These are phyloP conservation scores for Pelvicachromis taeniatus DNA, from an alignment of 2,113 vertebrate species.

Conservation along the genomic window DNA sequence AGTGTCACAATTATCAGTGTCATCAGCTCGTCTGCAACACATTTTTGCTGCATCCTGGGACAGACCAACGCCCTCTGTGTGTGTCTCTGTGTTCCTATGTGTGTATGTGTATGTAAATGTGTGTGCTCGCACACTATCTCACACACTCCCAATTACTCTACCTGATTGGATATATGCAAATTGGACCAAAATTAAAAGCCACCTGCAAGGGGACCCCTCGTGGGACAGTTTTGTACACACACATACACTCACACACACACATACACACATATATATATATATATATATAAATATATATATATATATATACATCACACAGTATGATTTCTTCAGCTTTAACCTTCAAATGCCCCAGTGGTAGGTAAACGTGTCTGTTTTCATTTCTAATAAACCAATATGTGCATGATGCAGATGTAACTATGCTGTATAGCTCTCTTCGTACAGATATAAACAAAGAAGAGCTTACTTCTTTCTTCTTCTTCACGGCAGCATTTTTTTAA, in stretches of 20 bases:
- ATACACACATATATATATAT: background rate
- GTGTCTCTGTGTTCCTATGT: background rate
- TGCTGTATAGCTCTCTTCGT: background rate
- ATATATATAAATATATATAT: too few relatives aligned
- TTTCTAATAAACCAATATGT: background rate
- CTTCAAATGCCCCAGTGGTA: conserved; percentile 36
- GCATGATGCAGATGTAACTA: background rate
- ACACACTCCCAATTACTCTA: conserved; percentile 72
- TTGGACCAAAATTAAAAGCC: conserved; percentile 74
- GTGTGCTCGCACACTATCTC: conserved; percentile 19
- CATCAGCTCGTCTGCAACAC: conserved; percentile 62
- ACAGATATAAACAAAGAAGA: background rate
- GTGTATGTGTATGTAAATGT: background rate
- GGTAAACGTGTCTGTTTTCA: background rate
- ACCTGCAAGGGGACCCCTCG: conserved; percentile 66
- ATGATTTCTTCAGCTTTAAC: conserved; percentile 41
- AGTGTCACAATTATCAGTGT: conserved; percentile 77
- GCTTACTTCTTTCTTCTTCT: background rate
- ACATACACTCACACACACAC: background rate
- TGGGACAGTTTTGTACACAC: conserved; percentile 52
- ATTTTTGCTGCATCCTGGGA: conserved; percentile 54
- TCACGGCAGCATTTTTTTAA: background rate
- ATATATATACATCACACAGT: background rate
- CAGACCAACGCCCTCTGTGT: conserved; percentile 44
- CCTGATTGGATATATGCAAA: conserved; percentile 82